Percentiles rank a stretch among this genome's conserved stretches.
These are phyloP conservation scores for Hemiprocne comata DNA, from an alignment of 2,113 vertebrate genomes.

Conservation along the genomic window DNA sequence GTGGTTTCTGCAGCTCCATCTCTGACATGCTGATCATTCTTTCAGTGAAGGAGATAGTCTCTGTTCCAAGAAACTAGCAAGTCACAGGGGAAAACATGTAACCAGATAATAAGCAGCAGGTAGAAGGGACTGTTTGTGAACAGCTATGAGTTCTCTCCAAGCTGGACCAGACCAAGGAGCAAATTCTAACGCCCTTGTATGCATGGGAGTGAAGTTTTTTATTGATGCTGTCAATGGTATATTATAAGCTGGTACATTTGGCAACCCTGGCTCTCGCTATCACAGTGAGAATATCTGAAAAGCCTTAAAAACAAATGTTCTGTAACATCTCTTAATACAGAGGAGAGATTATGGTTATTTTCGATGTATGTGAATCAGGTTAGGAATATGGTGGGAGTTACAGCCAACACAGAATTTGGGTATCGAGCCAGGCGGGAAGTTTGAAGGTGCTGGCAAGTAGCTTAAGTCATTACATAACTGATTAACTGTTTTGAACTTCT, in stretches of 20 bases:
- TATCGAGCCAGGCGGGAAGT: background rate
- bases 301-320: background rate
- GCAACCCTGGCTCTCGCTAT: background rate
- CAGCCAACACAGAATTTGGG: background rate
- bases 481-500: background rate
- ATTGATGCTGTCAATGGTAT: background rate
- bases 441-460: background rate
- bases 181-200: background rate
- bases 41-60: background rate
- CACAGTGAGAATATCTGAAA: background rate
- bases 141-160: background rate
- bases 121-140: background rate
- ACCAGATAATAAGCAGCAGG: background rate
- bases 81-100: background rate
- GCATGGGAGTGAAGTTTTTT: background rate
- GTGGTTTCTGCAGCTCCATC: background rate
- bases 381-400: background rate
- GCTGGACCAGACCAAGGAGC: background rate
- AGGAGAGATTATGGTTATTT: background rate
- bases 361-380: background rate
- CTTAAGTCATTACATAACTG: background rate
- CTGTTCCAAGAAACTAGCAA: background rate
- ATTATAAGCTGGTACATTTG: background rate
- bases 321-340: background rate
- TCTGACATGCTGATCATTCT: background rate